These are phyloP conservation scores for Rhinolophus sinicus DNA, from an alignment of 2,113 vertebrate species.

Conservation along the genomic window DNA sequence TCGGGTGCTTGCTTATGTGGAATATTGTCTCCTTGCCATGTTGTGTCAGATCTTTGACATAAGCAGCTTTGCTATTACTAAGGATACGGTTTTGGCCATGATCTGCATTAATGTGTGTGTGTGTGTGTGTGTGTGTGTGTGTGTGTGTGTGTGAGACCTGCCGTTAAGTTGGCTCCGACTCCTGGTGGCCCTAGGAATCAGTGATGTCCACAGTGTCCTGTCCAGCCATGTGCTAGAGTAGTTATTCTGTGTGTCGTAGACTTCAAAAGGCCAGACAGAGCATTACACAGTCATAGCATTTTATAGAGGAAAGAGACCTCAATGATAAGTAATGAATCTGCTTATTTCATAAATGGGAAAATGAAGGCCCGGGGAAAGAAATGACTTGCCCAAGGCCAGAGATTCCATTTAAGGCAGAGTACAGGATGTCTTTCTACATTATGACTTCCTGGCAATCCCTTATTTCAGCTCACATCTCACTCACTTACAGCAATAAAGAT, in stretches of 20 bases:
- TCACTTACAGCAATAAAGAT: background rate
- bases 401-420: background rate
- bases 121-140: background rate
- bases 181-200: background rate
- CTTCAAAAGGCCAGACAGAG: background rate
- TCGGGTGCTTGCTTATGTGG: fast-evolving
- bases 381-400: background rate
- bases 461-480: background rate
- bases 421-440: background rate
- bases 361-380: background rate
- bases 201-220: background rate
- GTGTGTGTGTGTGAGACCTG: background rate
- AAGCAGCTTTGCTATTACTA: background rate
- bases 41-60: background rate
- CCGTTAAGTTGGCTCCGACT: background rate
- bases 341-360: conserved; percentile 15
- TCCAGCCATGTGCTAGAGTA: background rate
- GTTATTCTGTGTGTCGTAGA: background rate
- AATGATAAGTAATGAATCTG: background rate
- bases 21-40: fast-evolving
- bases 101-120: background rate
- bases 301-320: background rate
- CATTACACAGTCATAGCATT: background rate
- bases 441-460: background rate
- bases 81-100: background rate